A percentile compares a stretch with the other conserved stretches of the same genome.
phyloP scores from a whole-genome alignment of 1,140 invertebrate species.

The Rhopalosiphum padi region DNA sequence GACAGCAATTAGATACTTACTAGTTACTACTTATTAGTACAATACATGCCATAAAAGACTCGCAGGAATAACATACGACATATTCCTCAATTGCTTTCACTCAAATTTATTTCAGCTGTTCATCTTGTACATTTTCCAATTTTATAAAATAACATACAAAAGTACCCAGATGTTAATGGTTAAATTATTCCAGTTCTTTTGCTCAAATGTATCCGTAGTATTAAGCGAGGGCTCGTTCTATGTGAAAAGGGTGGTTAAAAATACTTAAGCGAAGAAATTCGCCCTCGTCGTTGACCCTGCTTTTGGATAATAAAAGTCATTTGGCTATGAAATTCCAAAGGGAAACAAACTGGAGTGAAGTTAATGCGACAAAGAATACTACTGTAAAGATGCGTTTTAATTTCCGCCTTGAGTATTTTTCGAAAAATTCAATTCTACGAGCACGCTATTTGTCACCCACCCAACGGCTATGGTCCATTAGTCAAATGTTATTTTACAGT shows the following conservation, averaged over 20 bases:
- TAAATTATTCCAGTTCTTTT: slow-evolving; percentile 33
- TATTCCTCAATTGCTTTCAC: not conserved
- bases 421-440: slow-evolving; percentile 1
- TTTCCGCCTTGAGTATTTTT: slow-evolving; percentile 31
- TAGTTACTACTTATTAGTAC: not conserved
- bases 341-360: slow-evolving; percentile 5
- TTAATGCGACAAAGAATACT: slow-evolving; percentile 18
- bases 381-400: slow-evolving; percentile 44
- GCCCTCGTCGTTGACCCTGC: not conserved
- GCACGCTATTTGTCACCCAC: slow-evolving; percentile 43
- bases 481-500: slow-evolving; percentile 49
- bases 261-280: slow-evolving; percentile 32
- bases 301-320: slow-evolving; percentile 38
- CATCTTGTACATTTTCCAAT: not conserved
- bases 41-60: not conserved
- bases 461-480: slow-evolving; percentile 34
- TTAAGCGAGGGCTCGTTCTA: not conserved
- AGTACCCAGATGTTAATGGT: not conserved
- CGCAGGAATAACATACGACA: not conserved
- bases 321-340: slow-evolving; percentile 42
- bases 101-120: not conserved
- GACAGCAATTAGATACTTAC: not conserved
- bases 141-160: not conserved
- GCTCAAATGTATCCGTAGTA: not conserved
- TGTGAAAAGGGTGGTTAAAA: slow-evolving; percentile 33